A percentile compares a stretch with the other conserved stretches of the same genome.
phyloP scores from a whole-genome alignment of 2,113 vertebrate species.

The Coptodon bakossiorum region DNA sequence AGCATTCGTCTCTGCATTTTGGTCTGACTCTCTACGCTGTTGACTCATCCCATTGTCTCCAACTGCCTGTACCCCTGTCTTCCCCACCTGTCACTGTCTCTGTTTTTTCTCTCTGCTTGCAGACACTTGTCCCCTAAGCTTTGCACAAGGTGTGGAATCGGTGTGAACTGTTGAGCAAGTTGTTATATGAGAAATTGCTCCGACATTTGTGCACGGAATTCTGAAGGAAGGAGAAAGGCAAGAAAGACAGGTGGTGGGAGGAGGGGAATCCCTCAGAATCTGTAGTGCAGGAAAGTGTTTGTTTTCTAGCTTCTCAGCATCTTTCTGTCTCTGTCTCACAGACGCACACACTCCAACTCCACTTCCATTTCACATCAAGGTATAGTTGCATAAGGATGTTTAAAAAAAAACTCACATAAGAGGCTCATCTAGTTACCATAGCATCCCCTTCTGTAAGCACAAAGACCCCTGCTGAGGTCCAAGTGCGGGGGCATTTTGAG shows the following conservation, averaged over 20 bases:
- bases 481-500: conserved; percentile 18
- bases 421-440: conserved; percentile 38
- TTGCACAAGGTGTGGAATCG: conserved; percentile 9
- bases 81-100: not conserved
- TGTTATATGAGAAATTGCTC: conserved; percentile 1
- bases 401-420: not conserved
- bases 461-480: conserved; percentile 17
- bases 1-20: conserved; percentile 30
- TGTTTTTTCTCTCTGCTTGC: not conserved
- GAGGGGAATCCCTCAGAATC: conserved; percentile 1
- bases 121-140: not conserved
- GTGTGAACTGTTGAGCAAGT: conserved; percentile 18
- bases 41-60: conserved; percentile 31
- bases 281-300: not conserved
- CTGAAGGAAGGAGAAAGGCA: not conserved
- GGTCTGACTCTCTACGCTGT: not conserved
- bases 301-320: not conserved
- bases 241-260: not conserved
- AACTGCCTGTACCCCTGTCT: not conserved
- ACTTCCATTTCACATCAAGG: not conserved
- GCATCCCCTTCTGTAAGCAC: conserved; percentile 12
- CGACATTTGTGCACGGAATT: not conserved
- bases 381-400: not conserved
- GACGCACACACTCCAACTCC: not conserved
- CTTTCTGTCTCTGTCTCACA: not conserved